Percentiles rank a stretch among this genome's conserved stretches.
phyloP scores from a whole-genome alignment of 2,113 vertebrate species.

The Sialia sialis region DNA sequence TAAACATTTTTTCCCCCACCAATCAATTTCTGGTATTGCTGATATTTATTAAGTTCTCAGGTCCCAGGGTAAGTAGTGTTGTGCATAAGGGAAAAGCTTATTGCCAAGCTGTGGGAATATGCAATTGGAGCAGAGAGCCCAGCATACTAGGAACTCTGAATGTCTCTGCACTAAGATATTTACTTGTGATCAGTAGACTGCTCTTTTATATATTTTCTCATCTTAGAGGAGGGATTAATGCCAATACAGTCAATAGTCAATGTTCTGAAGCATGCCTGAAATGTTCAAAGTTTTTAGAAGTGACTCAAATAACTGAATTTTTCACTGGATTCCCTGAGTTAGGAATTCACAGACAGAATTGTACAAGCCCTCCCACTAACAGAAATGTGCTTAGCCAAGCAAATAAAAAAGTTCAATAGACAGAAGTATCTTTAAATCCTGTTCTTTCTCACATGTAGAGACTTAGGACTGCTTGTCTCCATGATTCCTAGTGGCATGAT shows the following conservation, averaged over 20 bases:
- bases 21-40: background rate
- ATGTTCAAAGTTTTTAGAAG: background rate
- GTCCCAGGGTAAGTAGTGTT: background rate
- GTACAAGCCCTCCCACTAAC: background rate
- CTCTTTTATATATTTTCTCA: background rate
- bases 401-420: background rate
- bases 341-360: background rate
- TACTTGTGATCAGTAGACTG: background rate
- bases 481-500: background rate
- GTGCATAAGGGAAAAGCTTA: background rate
- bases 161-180: background rate
- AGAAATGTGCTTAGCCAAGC: background rate
- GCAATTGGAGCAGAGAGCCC: background rate
- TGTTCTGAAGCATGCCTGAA: background rate
- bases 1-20: background rate
- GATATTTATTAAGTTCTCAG: background rate
- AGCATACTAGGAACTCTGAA: background rate
- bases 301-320: background rate
- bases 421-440: background rate
- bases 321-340: background rate
- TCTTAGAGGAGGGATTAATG: background rate
- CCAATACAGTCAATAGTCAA: background rate
- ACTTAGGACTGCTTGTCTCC: background rate
- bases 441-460: accelerated
- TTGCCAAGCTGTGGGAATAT: background rate